These are phyloP conservation scores for Pygocentrus nattereri DNA, from an alignment of 2,797 vertebrate genomes.

Conservation along the genomic window DNA sequence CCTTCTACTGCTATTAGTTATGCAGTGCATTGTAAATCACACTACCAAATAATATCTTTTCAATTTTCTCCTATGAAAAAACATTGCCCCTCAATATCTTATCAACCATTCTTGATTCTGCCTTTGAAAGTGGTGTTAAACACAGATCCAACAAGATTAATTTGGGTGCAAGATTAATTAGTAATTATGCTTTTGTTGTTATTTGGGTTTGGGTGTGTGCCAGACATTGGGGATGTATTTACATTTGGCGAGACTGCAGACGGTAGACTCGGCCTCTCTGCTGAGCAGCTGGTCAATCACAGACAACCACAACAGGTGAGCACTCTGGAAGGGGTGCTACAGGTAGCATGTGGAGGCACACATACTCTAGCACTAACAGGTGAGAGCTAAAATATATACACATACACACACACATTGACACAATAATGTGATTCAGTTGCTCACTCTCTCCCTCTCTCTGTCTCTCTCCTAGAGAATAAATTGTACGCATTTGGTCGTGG, in stretches of 20 bases:
- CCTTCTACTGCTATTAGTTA: no score
- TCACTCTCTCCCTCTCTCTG: not conserved
- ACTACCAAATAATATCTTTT: no score
- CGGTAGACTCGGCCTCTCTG: constrained; percentile 82
- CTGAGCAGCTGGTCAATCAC: constrained; percentile 80
- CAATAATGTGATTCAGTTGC: not conserved
- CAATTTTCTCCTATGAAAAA: no score
- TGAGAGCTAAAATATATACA: constrained; percentile 56
- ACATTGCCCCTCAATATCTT: no score
- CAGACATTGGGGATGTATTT: constrained; percentile 85
- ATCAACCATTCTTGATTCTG: no score
- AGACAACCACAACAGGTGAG: constrained; percentile 83
- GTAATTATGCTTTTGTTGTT: not conserved
- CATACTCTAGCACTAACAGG: constrained; percentile 89
- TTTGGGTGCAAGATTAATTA: not conserved
- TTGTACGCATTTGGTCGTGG: constrained; percentile 89
- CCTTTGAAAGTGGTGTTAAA: no score
- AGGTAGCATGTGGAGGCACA: constrained; percentile 88
- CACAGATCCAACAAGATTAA: not conserved
- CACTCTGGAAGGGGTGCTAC: constrained; percentile 80
- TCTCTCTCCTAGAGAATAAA: constrained; percentile 61
- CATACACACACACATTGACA: not conserved
- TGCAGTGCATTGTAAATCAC: no score
- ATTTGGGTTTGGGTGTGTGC: constrained; percentile 45
- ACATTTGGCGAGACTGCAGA: constrained; percentile 82